These are phyloP conservation scores for Aspidapion aeneum DNA, from an alignment of 2,888 invertebrate genomes.

Conservation along the genomic window DNA sequence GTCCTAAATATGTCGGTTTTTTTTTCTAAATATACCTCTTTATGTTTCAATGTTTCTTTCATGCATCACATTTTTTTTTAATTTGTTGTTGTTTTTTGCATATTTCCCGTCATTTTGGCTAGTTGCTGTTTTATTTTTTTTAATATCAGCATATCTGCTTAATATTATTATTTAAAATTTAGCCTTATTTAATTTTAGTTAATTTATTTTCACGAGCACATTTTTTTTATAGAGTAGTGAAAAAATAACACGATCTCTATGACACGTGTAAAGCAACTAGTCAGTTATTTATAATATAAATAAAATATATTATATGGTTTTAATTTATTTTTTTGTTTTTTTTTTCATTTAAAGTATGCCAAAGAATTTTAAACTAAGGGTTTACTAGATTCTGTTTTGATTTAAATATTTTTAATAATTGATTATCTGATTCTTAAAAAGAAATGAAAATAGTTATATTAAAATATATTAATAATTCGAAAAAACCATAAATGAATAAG, in stretches of 20 bases:
- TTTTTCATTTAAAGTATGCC: constrained; percentile 30
- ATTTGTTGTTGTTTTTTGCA: constrained; percentile 19
- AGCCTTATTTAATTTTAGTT: constrained; percentile 33
- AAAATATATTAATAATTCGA: no score
- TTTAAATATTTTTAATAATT: no score
- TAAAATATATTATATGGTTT: constrained; percentile 42
- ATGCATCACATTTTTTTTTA: background rate
- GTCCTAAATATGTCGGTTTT: constrained; percentile 10
- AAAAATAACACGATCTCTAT: constrained; percentile 42
- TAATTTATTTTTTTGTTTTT: constrained; percentile 34
- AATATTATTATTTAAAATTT: constrained; percentile 31
- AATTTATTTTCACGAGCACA: constrained; percentile 40
- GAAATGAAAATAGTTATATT: no score
- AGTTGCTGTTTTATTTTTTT: constrained; percentile 35
- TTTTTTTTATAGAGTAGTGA: constrained; percentile 39
- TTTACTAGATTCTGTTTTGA: no score
- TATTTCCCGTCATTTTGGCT: constrained; percentile 27
- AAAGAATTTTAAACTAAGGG: no score
- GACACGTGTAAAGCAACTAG: constrained; percentile 51
- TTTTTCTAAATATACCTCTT: no score
- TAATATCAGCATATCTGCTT: constrained; percentile 33
- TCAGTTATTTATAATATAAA: constrained; percentile 44
- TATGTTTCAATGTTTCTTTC: background rate
- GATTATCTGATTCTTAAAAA: no score
- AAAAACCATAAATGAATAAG: no score